Conservation (phyloP, 2,888 invertebrate species). For the Callinectes sapidus region DNA sequence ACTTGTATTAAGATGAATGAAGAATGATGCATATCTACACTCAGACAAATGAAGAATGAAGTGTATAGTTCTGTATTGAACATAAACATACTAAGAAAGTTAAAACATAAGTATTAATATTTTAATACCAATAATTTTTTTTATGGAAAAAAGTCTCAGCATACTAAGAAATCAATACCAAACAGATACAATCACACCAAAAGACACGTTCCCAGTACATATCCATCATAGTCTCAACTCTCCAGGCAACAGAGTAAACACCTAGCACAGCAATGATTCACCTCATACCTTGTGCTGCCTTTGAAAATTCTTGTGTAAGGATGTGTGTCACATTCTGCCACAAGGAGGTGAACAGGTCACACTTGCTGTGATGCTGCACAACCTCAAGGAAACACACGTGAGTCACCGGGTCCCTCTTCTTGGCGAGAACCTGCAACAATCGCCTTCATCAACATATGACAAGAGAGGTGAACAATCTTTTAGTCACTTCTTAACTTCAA, state of each 20-base stretch:
- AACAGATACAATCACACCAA: background rate
- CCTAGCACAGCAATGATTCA: background rate
- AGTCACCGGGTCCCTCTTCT: slow-evolving; percentile 78
- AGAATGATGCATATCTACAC: background rate
- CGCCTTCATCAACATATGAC: background rate
- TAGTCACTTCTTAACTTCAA: background rate
- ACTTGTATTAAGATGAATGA: background rate
- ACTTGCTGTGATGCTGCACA: slow-evolving; percentile 56
- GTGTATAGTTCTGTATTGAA: background rate
- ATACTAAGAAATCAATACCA: background rate
- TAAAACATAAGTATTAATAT: background rate
- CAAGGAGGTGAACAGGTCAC: slow-evolving; percentile 75
- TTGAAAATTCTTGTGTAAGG: slow-evolving; percentile 77
- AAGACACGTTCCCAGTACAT: no score
- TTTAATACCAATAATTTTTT: background rate
- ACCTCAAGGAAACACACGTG: slow-evolving; percentile 80
- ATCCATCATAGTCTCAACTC: no score
- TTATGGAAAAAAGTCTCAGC: background rate
- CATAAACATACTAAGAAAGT: background rate
- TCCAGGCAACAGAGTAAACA: background rate
- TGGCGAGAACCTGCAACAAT: slow-evolving; percentile 78
- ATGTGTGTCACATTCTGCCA: slow-evolving; percentile 80
- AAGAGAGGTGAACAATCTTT: background rate
- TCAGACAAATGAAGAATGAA: background rate
- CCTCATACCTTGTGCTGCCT: slow-evolving; percentile 76